Evolutionary conservation across 2,797 vertebrate species (phyloP).

Genomic region (Chelon labrosus): DNA sequence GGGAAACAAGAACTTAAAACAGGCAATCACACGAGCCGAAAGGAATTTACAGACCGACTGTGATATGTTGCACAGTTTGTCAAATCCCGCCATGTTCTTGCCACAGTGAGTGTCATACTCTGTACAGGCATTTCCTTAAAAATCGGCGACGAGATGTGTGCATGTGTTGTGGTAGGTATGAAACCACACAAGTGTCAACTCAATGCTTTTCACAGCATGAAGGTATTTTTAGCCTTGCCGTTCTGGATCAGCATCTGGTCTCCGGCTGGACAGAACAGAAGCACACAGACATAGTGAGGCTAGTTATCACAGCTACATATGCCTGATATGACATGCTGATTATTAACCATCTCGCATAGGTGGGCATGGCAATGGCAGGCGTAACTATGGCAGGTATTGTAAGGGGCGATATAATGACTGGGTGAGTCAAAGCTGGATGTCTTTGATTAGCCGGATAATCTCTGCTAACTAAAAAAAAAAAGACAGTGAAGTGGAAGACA

Average conservation of each 20-base stretch:
- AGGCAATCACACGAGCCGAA: slow-evolving; percentile 20
- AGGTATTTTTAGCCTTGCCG: slow-evolving; percentile 55
- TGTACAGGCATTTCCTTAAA: slow-evolving; percentile 23
- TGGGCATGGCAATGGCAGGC: slow-evolving; percentile 38
- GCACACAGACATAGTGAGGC: slow-evolving; percentile 19
- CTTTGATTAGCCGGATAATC: slow-evolving; percentile 7
- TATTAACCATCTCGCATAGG: slow-evolving; percentile 52
- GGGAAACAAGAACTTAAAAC: slow-evolving; percentile 21
- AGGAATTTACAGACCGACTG: slow-evolving; percentile 28
- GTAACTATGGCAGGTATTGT: slow-evolving; percentile 38
- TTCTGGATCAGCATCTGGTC: slow-evolving; percentile 50
- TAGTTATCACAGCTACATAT: slow-evolving; percentile 44
- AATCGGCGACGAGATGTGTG: neutral
- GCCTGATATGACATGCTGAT: slow-evolving; percentile 52
- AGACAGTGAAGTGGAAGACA: slow-evolving; percentile 1
- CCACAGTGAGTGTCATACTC: slow-evolving; percentile 10
- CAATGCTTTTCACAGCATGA: slow-evolving; percentile 30
- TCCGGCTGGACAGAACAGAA: slow-evolving; percentile 37
- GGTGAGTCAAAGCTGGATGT: slow-evolving; percentile 38
- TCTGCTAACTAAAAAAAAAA: slow-evolving; percentile 20
- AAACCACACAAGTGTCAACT: slow-evolving; percentile 47
- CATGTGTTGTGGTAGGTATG: slow-evolving; percentile 20
- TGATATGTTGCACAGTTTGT: slow-evolving; percentile 20
- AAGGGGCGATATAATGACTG: slow-evolving; percentile 1
- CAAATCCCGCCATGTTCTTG: slow-evolving; percentile 4